phyloP scores from a whole-genome alignment of 2,797 vertebrate genomes.

The Sandelia bainsii region DNA sequence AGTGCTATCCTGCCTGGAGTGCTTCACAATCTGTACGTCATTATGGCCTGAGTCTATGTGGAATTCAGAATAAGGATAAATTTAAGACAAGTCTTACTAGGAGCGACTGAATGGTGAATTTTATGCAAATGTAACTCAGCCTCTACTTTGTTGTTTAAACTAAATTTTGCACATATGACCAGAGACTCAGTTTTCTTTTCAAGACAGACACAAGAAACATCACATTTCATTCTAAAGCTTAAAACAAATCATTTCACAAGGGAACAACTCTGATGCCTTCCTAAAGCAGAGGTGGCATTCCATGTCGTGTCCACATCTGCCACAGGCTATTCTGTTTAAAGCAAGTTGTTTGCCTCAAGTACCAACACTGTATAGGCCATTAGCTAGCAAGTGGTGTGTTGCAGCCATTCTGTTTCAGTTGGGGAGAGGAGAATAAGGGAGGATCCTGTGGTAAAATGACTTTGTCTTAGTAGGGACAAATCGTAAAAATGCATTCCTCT shows the following conservation, averaged over 20 bases:
- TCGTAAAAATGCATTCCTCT: constrained; percentile 35
- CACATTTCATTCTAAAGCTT: not conserved
- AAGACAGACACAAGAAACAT: not conserved
- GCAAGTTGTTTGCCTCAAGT: constrained; percentile 28
- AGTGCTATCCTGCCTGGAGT: not conserved
- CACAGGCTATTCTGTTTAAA: constrained; percentile 15
- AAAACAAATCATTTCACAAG: not conserved
- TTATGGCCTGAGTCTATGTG: constrained; percentile 9
- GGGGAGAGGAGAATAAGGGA: constrained; percentile 25
- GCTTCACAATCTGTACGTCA: constrained; percentile 28
- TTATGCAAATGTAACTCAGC: not conserved
- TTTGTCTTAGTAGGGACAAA: constrained; percentile 21
- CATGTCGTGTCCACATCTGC: constrained; percentile 33
- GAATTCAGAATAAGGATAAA: constrained; percentile 11
- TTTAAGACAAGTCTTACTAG: not conserved
- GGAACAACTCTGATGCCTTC: not conserved
- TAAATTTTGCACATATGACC: not conserved
- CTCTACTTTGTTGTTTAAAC: not conserved
- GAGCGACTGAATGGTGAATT: not conserved
- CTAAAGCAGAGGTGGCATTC: not conserved
- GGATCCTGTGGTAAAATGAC: constrained; percentile 22
- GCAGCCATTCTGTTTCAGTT: constrained; percentile 40
- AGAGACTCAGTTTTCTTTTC: not conserved
- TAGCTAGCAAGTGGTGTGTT: constrained; percentile 15
- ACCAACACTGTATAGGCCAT: constrained; percentile 27